These are phyloP conservation scores for Danaus plexippus DNA, from an alignment of 1,140 invertebrate genomes.

Conservation along the genomic window DNA sequence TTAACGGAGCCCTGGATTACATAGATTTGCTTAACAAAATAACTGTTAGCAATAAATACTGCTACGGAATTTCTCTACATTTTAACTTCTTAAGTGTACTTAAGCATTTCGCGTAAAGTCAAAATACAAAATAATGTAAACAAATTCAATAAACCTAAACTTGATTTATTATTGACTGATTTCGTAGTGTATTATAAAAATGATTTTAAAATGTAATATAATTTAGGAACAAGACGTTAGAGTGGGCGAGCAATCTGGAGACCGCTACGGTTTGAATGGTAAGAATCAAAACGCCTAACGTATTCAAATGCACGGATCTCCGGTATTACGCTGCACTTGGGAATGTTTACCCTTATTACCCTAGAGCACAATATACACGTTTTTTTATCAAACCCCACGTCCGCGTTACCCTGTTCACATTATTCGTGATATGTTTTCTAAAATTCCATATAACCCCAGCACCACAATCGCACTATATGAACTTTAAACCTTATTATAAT, in stretches of 20 bases:
- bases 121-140: too few species aligned
- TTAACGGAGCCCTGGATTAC: constrained; percentile 15
- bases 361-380: constrained; percentile 3
- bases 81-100: too few species aligned
- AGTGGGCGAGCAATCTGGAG: constrained; percentile 33
- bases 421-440: too few species aligned
- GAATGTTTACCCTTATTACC: constrained; percentile 12
- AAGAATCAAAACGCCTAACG: constrained; percentile 18
- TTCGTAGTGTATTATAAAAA: too few species aligned
- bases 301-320: constrained; percentile 7
- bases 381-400: background rate
- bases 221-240: constrained; percentile 43
- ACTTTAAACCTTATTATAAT: constrained; percentile 6
- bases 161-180: too few species aligned
- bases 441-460: constrained; percentile 1
- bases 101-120: too few species aligned
- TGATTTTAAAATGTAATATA: too few species aligned
- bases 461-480: constrained; percentile 4
- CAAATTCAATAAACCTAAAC: too few species aligned
- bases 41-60: too few species aligned
- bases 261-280: constrained; percentile 44
- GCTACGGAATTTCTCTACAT: too few species aligned
- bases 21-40: constrained; percentile 4
- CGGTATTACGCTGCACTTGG: constrained; percentile 15
- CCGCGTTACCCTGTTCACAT: too few species aligned